Conservation (phyloP, 2,888 invertebrate genomes). For the Calephelis perditalis region DNA sequence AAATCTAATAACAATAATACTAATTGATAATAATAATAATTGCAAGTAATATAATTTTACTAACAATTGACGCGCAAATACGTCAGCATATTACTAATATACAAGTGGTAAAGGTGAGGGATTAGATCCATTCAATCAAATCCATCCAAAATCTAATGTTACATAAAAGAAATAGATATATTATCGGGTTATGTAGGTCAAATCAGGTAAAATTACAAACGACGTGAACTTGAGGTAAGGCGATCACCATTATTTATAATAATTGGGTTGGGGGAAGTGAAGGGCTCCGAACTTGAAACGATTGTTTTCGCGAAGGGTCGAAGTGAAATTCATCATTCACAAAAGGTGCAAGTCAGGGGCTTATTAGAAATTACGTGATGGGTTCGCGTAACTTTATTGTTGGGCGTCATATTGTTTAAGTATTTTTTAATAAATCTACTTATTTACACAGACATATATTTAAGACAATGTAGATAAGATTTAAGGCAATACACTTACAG, state of each 20-base stretch:
- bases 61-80: no score
- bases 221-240: constrained; percentile 1
- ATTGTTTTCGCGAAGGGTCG: constrained; percentile 31
- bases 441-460: no score
- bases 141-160: no score
- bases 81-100: no score
- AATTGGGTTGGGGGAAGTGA: constrained; percentile 51
- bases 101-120: no score
- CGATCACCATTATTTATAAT: constrained; percentile 53
- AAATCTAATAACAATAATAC: no score
- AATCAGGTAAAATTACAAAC: constrained; percentile 9
- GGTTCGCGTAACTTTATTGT: neutral
- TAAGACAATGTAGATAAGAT: no score
- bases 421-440: neutral
- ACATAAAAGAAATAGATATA: no score
- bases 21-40: no score
- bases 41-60: no score
- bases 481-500: no score
- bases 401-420: neutral
- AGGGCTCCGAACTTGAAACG: constrained; percentile 36
- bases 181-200: constrained; percentile 1
- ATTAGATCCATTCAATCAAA: no score
- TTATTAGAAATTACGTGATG: constrained; percentile 9
- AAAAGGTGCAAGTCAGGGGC: constrained; percentile 6
- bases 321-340: neutral